These are phyloP conservation scores for Brachyhypopomus gauderio DNA, from an alignment of 2,113 vertebrate genomes.

Conservation along the genomic window DNA sequence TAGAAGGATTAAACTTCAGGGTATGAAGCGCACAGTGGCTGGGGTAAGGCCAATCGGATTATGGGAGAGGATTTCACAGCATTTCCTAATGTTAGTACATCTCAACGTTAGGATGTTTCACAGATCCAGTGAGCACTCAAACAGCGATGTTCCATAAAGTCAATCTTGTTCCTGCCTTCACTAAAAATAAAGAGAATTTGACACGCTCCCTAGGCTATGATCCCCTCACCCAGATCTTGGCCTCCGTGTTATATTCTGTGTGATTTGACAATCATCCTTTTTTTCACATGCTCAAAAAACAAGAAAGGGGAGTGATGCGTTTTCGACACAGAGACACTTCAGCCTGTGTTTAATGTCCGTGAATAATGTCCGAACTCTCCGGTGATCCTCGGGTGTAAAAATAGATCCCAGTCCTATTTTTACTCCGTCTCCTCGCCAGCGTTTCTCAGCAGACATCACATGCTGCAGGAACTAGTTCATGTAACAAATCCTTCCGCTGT, in stretches of 20 bases:
- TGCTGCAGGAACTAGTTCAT: neutral
- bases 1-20: neutral
- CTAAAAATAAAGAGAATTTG: too few species aligned
- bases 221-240: too few species aligned
- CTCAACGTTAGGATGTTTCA: too few species aligned
- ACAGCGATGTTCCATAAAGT: too few species aligned
- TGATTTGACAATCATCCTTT: neutral
- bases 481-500: constrained; percentile 2
- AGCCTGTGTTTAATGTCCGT: constrained; percentile 16
- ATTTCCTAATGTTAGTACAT: neutral
- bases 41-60: neutral
- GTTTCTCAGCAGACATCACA: neutral
- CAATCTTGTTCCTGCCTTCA: too few species aligned
- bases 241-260: too few species aligned
- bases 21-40: neutral
- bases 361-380: constrained; percentile 42
- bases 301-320: constrained; percentile 16
- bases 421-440: neutral
- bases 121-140: too few species aligned
- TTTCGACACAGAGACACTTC: constrained; percentile 39
- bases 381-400: constrained; percentile 30
- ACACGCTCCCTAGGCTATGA: too few species aligned
- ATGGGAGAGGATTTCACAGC: neutral
- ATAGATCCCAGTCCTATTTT: constrained; percentile 32
- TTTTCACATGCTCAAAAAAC: neutral